A percentile compares a stretch with the other conserved stretches of the same genome.
These are phyloP conservation scores for Rhagium mordax DNA, from an alignment of 2,888 invertebrate genomes.

Conservation along the genomic window DNA sequence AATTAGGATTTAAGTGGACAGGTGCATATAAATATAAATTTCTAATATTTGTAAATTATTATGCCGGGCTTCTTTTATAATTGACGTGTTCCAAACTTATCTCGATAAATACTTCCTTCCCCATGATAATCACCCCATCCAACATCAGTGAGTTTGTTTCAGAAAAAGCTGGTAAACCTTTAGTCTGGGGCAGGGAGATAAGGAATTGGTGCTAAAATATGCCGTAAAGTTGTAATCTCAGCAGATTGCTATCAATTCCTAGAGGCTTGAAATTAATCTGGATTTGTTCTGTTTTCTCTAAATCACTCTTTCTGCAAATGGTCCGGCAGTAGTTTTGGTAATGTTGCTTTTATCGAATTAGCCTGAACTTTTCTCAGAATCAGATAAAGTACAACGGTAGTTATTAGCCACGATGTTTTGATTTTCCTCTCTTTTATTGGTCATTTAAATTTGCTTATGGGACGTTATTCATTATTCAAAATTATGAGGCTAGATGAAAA, in stretches of 20 bases:
- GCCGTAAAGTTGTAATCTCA: conserved; percentile 37
- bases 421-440: no score
- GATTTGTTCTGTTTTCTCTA: conserved; percentile 21
- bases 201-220: conserved; percentile 34
- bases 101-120: no score
- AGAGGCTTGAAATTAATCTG: conserved; percentile 25
- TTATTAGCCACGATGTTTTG: no score
- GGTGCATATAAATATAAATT: no score
- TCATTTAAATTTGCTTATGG: no score
- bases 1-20: no score
- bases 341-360: neutral
- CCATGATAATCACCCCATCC: neutral
- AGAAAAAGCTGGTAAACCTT: conserved; percentile 12
- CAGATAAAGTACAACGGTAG: neutral
- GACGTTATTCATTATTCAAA: no score
- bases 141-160: neutral
- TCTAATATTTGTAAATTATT: no score
- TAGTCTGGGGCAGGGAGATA: conserved; percentile 13
- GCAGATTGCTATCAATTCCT: conserved; percentile 37
- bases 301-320: conserved; percentile 10
- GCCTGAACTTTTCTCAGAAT: neutral
- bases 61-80: no score
- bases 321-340: neutral
- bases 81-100: no score
- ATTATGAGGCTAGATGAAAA: no score